phyloP scores from a whole-genome alignment of 2,888 invertebrate species.

The Ichneumoninae sp. region DNA sequence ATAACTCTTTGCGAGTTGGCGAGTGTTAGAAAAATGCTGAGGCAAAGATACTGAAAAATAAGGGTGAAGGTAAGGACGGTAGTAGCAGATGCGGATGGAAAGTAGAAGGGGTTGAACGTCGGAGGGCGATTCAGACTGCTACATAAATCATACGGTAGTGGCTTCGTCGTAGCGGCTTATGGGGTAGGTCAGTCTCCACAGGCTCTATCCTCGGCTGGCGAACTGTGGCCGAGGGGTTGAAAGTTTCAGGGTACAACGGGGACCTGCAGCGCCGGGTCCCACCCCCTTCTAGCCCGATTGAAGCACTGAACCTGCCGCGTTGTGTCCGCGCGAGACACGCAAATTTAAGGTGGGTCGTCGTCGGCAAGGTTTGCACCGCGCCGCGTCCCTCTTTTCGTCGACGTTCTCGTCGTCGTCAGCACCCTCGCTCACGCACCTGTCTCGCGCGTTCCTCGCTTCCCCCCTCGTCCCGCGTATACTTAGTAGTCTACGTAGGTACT shows the following conservation, averaged over 20 bases:
- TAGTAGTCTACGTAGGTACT: slow-evolving; percentile 54
- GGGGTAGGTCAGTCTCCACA: slow-evolving; percentile 80
- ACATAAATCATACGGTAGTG: slow-evolving; percentile 80
- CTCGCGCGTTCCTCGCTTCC: slow-evolving; percentile 15
- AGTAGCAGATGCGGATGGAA: slow-evolving; percentile 72
- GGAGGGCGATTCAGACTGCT: slow-evolving; percentile 74
- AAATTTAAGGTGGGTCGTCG: slow-evolving; percentile 81
- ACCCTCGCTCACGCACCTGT: slow-evolving; percentile 65
- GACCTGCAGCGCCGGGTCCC: slow-evolving; percentile 13
- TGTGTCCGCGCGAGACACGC: slow-evolving; percentile 79
- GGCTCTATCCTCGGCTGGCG: slow-evolving; percentile 32
- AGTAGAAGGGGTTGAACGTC: slow-evolving; percentile 60
- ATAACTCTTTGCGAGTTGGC: no score
- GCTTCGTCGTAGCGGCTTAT: slow-evolving; percentile 64
- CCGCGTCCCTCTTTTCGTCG: slow-evolving; percentile 52
- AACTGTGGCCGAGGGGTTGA: slow-evolving; percentile 74
- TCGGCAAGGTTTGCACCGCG: slow-evolving; percentile 33
- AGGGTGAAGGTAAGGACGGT: slow-evolving; percentile 37
- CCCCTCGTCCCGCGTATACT: slow-evolving; percentile 1
- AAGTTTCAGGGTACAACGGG: slow-evolving; percentile 76
- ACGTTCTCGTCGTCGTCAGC: slow-evolving; percentile 59
- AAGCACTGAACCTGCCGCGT: slow-evolving; percentile 53
- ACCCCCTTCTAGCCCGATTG: slow-evolving; percentile 32
- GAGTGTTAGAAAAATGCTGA: not conserved
- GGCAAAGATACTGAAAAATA: not conserved